Base-by-base conservation (phyloP, 1,140 invertebrate species). In the Lordiphosa clarofinis region DNA sequence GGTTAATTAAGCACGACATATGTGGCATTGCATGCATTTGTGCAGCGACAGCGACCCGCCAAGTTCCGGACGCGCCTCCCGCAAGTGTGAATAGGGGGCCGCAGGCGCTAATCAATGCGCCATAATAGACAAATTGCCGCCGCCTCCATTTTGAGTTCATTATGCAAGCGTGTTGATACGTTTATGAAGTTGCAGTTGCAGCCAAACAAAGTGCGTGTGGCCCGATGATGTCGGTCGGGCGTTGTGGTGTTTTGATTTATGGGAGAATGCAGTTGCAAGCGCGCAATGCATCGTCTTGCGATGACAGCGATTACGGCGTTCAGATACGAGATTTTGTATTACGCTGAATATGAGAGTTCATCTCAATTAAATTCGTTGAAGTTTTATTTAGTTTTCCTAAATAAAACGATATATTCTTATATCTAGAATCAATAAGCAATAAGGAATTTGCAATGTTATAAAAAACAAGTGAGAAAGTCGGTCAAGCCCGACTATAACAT, bases 1-100 rank as follows among this genome's bases (percentile, higher is more conserved):
- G 78, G 78, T 84, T 84, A 84, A 84, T 84, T 84, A 84, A 84
- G 82, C 78, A 82, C 78, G 78, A 84, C 78, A 84, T 84, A 65
- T 84, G 78, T 84, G 78, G 78, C 78, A 84, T 82, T 64, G 78
- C 70, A 55, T 84, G 78, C 64, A 84, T 84, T 73, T 76, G 73
- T 70, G 57, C 48, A 52, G 66, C 49, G 46, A 57, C 60, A 52
- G 48, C 13, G 43, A 47, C 43, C 43, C 43, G 43, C n/a, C 37
- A 33, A 53, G 36, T 42, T 52, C 49, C 12, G 39, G 31, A 28
- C 33, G 54, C 46, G 53, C 38, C 49, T 31, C 78, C 78, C 46
- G 47, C 60, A 84, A 84, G 73, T 86, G 78, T 71, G 78, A 63
- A 73, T 79, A 49, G 63, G 72, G 44, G 50, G 46, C 37, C 42